phyloP scores from a whole-genome alignment of 1,140 invertebrate species.

The Limonius californicus region DNA sequence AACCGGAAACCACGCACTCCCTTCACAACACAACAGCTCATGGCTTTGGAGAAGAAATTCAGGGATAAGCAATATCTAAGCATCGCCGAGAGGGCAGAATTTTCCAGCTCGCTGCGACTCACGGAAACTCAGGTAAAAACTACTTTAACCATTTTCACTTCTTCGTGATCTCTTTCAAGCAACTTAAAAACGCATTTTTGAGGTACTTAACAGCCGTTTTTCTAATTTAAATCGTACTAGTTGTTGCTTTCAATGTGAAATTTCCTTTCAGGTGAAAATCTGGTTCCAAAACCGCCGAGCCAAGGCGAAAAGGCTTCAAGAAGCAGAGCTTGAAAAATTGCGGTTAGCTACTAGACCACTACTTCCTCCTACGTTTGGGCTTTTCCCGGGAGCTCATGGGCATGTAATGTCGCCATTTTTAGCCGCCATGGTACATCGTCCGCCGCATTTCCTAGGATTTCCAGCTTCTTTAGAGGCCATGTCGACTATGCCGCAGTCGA shows the following conservation, averaged over 20 bases:
- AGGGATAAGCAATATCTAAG: conserved; percentile 93
- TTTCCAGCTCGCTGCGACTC: conserved; percentile 86
- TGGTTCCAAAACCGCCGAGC: conserved; percentile 97
- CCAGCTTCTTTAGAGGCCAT: conserved; percentile 29
- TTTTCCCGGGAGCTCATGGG: conserved; percentile 36
- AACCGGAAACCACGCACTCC: conserved; percentile 96
- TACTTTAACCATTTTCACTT: neutral
- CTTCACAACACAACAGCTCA: conserved; percentile 93
- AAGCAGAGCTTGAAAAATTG: conserved; percentile 88
- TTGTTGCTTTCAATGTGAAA: no score
- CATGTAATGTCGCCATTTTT: conserved; percentile 42
- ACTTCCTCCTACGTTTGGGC: conserved; percentile 39
- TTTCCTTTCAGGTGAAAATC: conserved; percentile 81
- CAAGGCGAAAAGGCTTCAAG: conserved; percentile 91
- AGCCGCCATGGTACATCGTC: conserved; percentile 44
- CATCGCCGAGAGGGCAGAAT: conserved; percentile 95
- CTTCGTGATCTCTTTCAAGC: no score
- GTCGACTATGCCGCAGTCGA: conserved; percentile 37
- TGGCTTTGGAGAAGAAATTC: conserved; percentile 95
- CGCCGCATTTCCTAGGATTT: conserved; percentile 39
- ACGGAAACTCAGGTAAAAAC: conserved; percentile 91
- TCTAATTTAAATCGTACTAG: no score
- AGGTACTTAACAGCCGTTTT: no score
- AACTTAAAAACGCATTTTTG: neutral
- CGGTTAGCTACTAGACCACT: conserved; percentile 42